These are phyloP conservation scores for Hylia prasina DNA, from an alignment of 2,113 vertebrate species.

Conservation along the genomic window DNA sequence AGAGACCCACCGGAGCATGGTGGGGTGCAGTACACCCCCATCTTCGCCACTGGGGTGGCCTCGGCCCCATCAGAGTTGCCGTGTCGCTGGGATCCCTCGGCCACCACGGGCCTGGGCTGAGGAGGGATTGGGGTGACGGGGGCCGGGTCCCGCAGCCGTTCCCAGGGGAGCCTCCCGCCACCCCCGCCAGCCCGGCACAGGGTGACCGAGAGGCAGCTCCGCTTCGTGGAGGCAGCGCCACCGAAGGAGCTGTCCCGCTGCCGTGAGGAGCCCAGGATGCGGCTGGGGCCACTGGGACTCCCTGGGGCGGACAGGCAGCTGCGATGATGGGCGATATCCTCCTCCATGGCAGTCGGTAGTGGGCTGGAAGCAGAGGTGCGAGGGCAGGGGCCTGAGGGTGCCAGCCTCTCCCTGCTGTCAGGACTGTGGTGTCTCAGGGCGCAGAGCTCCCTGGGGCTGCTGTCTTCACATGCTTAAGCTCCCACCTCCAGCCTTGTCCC, in stretches of 20 bases:
- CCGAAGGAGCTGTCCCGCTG: neutral
- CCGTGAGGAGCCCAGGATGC: neutral
- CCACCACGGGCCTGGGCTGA: neutral
- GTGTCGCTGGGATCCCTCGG: neutral
- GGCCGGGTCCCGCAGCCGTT: neutral
- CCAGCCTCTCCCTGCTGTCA: neutral
- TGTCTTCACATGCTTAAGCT: neutral
- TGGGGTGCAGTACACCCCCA: neutral
- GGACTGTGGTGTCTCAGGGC: neutral
- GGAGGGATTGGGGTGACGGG: neutral
- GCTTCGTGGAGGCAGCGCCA: neutral
- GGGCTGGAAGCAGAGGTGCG: neutral
- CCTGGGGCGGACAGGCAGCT: neutral
- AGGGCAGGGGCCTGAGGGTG: neutral
- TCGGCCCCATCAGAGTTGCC: neutral
- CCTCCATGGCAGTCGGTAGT: neutral
- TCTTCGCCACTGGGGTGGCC: neutral
- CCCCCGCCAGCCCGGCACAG: neutral
- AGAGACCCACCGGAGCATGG: neutral
- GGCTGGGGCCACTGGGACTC: neutral
- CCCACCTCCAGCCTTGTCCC: neutral
- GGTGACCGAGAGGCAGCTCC: conserved; percentile 25
- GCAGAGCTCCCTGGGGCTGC: neutral
- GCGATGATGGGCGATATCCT: neutral
- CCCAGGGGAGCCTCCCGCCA: neutral